Evolutionary conservation across 2,113 vertebrate species (phyloP), one percentile per base, ranked within the genome.

Genomic region (Eulacestoma nigropectus): DNA sequence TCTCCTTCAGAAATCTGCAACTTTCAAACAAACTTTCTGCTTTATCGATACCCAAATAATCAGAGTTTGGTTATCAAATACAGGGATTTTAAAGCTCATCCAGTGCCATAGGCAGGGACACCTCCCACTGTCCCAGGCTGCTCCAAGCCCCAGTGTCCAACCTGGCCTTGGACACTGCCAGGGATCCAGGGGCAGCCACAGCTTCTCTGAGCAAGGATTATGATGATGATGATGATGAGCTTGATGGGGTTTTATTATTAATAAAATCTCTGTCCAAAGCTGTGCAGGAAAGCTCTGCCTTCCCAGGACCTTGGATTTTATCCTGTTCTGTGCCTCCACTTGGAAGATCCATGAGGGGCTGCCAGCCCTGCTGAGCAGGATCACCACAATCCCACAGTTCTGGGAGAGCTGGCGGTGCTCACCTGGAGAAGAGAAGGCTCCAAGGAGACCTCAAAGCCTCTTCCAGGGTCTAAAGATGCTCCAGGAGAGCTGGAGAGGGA

Each of bases 281-380:
- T 37, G 5, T 22, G 29, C 32, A 72, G 39, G 52, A 35, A 72
- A 93, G 16, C 19, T 91, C 21, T 68, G 53, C 30, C 25, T 44
- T 73, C 41, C 21, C 23, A 19, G 13, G 33, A 46, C 9, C 6
- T 18, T 13, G 59, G 37, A 20, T 29, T 76, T 87, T 20, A 47
- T 26, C 17, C 30, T 3, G 3, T 27, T 21, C 9, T 23, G 33
- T 86, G 37, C 3, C 1, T 13, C 33, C 14, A 1, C 12, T 10
- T 10, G 16, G 15, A 9, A 47, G 21, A 44, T 9, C 23, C 72
- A 23, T 0, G 1, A 47, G 37, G 23, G 7, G 10, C 0, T 1
- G 2, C 4, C 10, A 81, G 21, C 20, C 11, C 17, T 6, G 10
- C 10, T 0, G 2, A 26, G 33, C 3, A 0, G 11, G 39, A 4